These are phyloP conservation scores for Ctenomys sociabilis DNA, from an alignment of 2,113 vertebrate genomes.

Conservation along the genomic window DNA sequence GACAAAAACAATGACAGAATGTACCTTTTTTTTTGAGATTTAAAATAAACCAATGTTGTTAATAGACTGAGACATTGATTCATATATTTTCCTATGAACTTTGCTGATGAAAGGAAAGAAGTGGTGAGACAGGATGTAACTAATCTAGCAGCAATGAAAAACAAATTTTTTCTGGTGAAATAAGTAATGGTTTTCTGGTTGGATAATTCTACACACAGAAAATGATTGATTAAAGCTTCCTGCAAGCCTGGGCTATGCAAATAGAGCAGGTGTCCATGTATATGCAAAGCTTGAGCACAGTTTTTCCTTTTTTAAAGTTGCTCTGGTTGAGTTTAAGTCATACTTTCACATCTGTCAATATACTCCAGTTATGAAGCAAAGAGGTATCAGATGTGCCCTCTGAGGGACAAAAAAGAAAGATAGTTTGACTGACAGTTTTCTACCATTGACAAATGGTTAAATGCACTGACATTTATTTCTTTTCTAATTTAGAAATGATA, in stretches of 20 bases:
- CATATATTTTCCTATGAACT: constrained; percentile 44
- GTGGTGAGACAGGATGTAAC: neutral
- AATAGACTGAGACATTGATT: neutral
- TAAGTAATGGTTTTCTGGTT: constrained; percentile 74
- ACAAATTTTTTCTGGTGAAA: constrained; percentile 46
- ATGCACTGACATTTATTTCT: constrained; percentile 42
- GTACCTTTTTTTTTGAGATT: constrained; percentile 13
- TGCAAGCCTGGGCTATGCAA: constrained; percentile 60
- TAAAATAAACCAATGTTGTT: constrained; percentile 50
- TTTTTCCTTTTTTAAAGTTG: constrained; percentile 42
- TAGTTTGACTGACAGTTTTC: neutral
- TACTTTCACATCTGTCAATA: constrained; percentile 27
- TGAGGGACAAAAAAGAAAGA: neutral
- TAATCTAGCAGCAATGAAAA: constrained; percentile 57
- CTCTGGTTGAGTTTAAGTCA: constrained; percentile 17
- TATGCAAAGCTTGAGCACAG: neutral
- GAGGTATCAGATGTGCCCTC: neutral
- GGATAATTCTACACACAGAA: constrained; percentile 63
- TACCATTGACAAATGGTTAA: neutral
- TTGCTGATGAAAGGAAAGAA: neutral
- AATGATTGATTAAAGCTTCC: constrained; percentile 73
- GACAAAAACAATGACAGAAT: constrained; percentile 31
- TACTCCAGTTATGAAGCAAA: neutral
- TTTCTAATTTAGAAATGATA: neutral
- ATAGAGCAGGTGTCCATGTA: constrained; percentile 67